phyloP scores from a whole-genome alignment of 2,888 invertebrate genomes.

The Portevinia maculata region DNA sequence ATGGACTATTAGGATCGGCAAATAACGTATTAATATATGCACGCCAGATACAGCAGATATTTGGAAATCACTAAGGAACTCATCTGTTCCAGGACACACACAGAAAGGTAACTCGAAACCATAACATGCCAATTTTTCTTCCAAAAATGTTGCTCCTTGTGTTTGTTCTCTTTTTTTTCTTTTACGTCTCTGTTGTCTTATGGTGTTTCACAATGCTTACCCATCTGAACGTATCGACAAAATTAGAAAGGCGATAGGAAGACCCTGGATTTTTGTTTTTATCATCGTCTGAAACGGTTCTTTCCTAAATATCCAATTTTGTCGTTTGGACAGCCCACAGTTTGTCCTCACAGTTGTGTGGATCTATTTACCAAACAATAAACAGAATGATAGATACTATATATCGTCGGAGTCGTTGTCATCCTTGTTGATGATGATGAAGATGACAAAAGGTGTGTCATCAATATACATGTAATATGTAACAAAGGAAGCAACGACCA shows the following conservation, averaged over 20 bases:
- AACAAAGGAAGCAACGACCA: slow-evolving; percentile 21
- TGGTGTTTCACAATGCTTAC: slow-evolving; percentile 66
- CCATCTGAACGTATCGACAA: slow-evolving; percentile 65
- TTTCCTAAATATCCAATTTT: slow-evolving; percentile 40
- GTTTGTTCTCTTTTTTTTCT: slow-evolving; percentile 57
- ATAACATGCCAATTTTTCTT: slow-evolving; percentile 67
- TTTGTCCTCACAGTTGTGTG: slow-evolving; percentile 59
- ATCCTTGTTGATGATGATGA: slow-evolving; percentile 37
- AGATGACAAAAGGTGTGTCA: slow-evolving; percentile 65
- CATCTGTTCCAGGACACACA: slow-evolving; percentile 28
- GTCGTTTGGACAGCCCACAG: slow-evolving; percentile 39
- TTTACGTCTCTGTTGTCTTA: slow-evolving; percentile 68
- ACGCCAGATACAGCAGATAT: slow-evolving; percentile 32
- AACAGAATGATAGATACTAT: slow-evolving; percentile 58
- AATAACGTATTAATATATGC: slow-evolving; percentile 74
- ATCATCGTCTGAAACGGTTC: slow-evolving; percentile 35
- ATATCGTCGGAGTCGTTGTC: slow-evolving; percentile 20
- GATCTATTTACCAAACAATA: slow-evolving; percentile 69
- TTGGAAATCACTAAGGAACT: slow-evolving; percentile 11
- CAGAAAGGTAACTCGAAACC: slow-evolving; percentile 60
- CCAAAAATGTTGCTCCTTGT: slow-evolving; percentile 48
- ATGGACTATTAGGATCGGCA: slow-evolving; percentile 81
- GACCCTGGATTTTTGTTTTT: slow-evolving; percentile 52
- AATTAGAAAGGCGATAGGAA: slow-evolving; percentile 57
- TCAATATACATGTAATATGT: slow-evolving; percentile 38